Base-by-base conservation (phyloP, 1,140 invertebrate species). In the Zaprionus nigranus region DNA sequence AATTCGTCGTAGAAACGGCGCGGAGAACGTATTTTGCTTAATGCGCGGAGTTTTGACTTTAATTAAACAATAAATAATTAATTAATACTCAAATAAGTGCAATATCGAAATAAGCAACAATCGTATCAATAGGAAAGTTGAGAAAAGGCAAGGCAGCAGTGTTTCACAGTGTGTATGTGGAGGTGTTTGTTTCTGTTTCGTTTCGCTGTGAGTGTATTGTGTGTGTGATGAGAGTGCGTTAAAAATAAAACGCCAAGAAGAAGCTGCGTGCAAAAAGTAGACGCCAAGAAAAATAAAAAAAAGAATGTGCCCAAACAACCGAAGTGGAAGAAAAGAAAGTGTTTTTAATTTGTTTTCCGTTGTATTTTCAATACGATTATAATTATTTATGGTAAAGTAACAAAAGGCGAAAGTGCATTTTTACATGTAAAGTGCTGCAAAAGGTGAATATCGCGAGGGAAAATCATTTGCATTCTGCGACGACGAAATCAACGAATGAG, bases 191-290 rank as follows among this genome's bases (percentile, higher is more conserved):
- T 66, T 61, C 46, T 63, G 43, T 68, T 54, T 58, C 38, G 67
- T 53, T 59, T 69, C 9, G 40, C 57, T 63, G 76, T 66, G 62
- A 49, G 38, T 64, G 54, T 53, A 46, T 67, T 54, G 72, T 53
- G 67, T 69, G 67, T 69, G 66, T 38, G 71, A 81, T 46, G 57
- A 72, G 61, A 72, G 74, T 76, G 75, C 70, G 75, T 88, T 88
- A 88, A 90, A 88, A 88, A 88, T 88, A 88, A 88, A 88, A 88
- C 84, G 84, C 85, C 77, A 67, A 74, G 84, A 84, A 88, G 78
- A 84, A 88, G 78, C 81, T 79, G 85, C 69, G 84, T 90, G 85
- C 85, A 74, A 86, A 85, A 86, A 84, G 74, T 64, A 88, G 83
- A 87, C 83, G 83, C 84, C 65, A 79, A 87, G 81, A 81, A 88